Evolutionary conservation across 2,797 vertebrate genomes (phyloP).

Genomic region (Mallotus villosus): DNA sequence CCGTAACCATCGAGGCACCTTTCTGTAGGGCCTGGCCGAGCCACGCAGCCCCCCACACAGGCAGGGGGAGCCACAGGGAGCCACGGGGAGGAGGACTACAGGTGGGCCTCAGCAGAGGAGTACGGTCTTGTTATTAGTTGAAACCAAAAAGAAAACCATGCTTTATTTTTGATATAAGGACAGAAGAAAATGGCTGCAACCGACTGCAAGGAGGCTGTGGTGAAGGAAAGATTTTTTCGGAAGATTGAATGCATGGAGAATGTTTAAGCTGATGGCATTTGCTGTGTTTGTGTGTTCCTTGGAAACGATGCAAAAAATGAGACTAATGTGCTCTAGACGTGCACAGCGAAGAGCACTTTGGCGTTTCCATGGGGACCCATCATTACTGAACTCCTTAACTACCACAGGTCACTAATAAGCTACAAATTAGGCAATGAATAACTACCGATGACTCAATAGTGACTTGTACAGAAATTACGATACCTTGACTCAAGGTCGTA

Average conservation of each 20-base stretch:
- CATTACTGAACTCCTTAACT: not conserved
- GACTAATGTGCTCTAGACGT: not conserved
- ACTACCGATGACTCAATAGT: not conserved
- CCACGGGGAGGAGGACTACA: not conserved
- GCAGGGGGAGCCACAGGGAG: not conserved
- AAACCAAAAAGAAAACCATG: too few species aligned
- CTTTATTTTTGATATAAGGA: not conserved
- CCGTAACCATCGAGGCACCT: slow-evolving; percentile 15
- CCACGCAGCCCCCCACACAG: too few species aligned
- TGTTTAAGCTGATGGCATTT: not conserved
- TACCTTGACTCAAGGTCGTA: not conserved
- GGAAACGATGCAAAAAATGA: not conserved
- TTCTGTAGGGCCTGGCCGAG: too few species aligned
- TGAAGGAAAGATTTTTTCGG: too few species aligned
- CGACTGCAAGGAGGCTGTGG: too few species aligned
- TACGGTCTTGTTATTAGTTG: too few species aligned
- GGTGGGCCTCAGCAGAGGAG: not conserved
- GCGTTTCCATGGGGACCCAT: not conserved
- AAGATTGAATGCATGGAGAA: not conserved
- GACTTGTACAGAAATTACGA: not conserved
- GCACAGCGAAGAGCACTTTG: not conserved
- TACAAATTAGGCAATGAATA: slow-evolving; percentile 1
- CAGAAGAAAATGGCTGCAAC: too few species aligned
- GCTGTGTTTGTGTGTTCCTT: not conserved
- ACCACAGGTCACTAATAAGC: not conserved